Evolutionary conservation across 1,140 invertebrate genomes (phyloP), one percentile per base, ranked within the genome.

Genomic region (Drosophila subpulchrella): DNA sequence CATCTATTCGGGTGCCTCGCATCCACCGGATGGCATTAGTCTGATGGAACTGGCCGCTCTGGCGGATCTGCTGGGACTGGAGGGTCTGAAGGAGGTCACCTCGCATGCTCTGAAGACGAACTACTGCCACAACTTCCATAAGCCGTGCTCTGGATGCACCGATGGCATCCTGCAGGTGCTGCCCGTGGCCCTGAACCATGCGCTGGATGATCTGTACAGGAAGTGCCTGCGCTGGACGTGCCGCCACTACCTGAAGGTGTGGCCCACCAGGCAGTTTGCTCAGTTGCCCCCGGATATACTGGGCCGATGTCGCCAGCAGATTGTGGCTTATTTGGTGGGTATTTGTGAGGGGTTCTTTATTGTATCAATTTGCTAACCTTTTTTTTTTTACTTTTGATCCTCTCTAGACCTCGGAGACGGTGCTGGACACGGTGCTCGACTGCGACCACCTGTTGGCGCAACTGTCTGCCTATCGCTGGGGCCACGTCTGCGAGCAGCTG

Each of bases 1-100:
- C 92, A 97, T 98, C 51, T 98, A 98, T 81, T 97, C 97, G 74
- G 97, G 97, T 4, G 95, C 96, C 15, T 96, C 96, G 46, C 95
- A 96, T 75, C 96, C 97, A 0, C 96, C 96, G 3, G 96, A 97
- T 76, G 95, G 95, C 2, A 96, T 98, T 62, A 96, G 96, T 90
- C 95, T 98, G 32, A 95, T 97, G 48, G 97, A 98, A 92, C 92
- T 98, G 57, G 96, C 97, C 0, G 96, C 96, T 0, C 91, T 98
- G 50, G 96, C 97, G 4, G 97, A 98, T 93, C 96, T 98, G 95
- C 93, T 98, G 15, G 96, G 96, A 12, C 92, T 98, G 5, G 97
- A 98, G 92, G 97, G 97, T 4, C 93, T 98, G 1, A 98, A 97
- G 92, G 97, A 98, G 93, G 96, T 97, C 3, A 97, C 98, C 0